Percentiles rank a stretch among this genome's conserved stretches.
These are phyloP conservation scores for Macrotis lagotis DNA, from an alignment of 2,113 vertebrate species.

Conservation along the genomic window DNA sequence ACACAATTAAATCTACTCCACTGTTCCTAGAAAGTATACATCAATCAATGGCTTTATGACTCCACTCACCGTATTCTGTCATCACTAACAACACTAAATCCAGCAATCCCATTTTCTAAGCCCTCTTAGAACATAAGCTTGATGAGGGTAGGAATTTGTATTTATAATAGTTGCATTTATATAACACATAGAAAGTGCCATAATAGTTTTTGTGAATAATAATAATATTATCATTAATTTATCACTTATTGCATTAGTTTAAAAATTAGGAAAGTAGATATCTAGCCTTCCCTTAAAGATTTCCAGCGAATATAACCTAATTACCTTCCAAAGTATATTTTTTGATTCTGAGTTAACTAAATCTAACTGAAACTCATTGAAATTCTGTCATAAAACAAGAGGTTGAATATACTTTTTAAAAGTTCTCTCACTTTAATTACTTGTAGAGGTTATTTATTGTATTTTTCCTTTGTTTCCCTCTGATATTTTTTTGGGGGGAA, in stretches of 20 bases:
- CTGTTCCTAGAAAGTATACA: not conserved
- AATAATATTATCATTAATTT: not conserved
- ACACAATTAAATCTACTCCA: not conserved
- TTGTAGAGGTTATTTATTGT: not conserved
- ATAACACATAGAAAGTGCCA: not conserved
- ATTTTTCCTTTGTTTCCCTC: not conserved
- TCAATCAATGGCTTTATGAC: not conserved
- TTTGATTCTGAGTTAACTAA: not conserved
- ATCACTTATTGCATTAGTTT: not conserved
- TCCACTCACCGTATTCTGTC: not conserved
- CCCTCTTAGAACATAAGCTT: not conserved
- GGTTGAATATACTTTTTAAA: not conserved
- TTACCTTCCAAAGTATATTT: not conserved
- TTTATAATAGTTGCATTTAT: not conserved
- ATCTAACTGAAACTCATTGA: not conserved
- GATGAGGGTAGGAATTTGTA: not conserved
- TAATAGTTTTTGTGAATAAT: not conserved
- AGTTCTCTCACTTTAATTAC: not conserved
- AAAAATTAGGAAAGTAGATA: not conserved
- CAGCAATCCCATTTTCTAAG: not conserved
- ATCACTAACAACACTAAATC: not conserved
- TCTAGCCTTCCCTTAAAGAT: not conserved
- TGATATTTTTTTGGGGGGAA: not conserved
- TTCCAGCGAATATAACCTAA: not conserved
- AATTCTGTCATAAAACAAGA: not conserved